Conservation (phyloP, 2,888 invertebrate genomes). For the Dione vanillae region DNA sequence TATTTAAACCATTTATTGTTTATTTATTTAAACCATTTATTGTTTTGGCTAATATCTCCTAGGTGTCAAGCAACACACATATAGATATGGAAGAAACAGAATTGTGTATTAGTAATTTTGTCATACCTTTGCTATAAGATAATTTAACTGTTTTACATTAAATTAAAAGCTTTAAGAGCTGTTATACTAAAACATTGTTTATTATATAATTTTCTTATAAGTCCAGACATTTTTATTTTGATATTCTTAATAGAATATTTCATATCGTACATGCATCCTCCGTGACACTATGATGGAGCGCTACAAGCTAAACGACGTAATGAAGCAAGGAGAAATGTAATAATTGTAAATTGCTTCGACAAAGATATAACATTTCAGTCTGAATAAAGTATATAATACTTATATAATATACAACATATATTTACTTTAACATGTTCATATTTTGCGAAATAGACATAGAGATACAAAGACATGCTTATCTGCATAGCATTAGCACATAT, state of each 20-base stretch:
- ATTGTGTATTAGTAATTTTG: too few relatives aligned
- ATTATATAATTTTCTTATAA: not conserved
- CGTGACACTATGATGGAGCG: slow-evolving; percentile 42
- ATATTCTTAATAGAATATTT: slow-evolving; percentile 24
- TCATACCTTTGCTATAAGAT: not conserved
- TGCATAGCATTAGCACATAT: too few relatives aligned
- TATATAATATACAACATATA: not conserved
- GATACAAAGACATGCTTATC: too few relatives aligned
- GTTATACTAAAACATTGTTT: not conserved
- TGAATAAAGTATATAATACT: not conserved
- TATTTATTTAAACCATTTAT: not conserved
- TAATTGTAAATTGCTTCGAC: slow-evolving; percentile 20
- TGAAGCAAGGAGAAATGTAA: slow-evolving; percentile 32
- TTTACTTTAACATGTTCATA: not conserved
- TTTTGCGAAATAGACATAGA: not conserved
- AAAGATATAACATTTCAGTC: slow-evolving; percentile 11
- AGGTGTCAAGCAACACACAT: not conserved
- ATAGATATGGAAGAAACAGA: not conserved
- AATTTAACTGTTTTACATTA: not conserved
- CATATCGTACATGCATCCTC: slow-evolving; percentile 34
- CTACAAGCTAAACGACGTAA: slow-evolving; percentile 34
- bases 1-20: too few relatives aligned
- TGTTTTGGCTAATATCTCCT: not conserved
- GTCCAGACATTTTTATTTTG: not conserved
- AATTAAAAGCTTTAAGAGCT: not conserved